These are phyloP conservation scores for Calyptomena viridis DNA, from an alignment of 2,113 vertebrate species.

Conservation along the genomic window DNA sequence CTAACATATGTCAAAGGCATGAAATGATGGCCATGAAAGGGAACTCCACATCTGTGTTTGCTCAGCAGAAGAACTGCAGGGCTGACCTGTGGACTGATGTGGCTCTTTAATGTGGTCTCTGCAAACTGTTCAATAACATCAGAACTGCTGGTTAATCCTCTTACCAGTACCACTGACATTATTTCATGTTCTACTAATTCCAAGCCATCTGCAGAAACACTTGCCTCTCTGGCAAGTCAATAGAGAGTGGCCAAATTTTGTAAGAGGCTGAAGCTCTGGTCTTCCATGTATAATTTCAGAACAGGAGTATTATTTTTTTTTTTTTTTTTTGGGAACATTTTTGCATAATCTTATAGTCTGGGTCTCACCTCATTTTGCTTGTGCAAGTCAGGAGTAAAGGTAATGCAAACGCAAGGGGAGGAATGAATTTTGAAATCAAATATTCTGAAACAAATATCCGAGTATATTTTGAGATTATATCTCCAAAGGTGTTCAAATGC, in stretches of 20 bases:
- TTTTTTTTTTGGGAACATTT: background rate
- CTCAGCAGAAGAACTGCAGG: background rate
- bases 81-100: constrained; percentile 30
- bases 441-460: background rate
- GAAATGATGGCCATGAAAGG: constrained; percentile 21
- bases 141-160: constrained; percentile 55
- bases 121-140: constrained; percentile 47
- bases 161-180: constrained; percentile 46
- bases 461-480: background rate
- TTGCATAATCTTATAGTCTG: background rate
- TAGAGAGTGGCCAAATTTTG: background rate
- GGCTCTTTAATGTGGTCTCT: constrained; percentile 44
- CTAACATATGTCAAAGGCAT: constrained; percentile 8
- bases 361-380: background rate
- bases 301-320: background rate
- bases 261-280: background rate
- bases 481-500: background rate
- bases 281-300: background rate
- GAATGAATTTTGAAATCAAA: background rate
- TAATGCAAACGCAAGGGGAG: background rate
- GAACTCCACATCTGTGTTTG: constrained; percentile 35
- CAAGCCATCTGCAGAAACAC: constrained; percentile 15
- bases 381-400: background rate
- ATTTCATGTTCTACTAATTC: constrained; percentile 43
- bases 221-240: background rate